Evolutionary conservation across 1,140 invertebrate species (phyloP).

Genomic region (Palaemon carinicauda): DNA sequence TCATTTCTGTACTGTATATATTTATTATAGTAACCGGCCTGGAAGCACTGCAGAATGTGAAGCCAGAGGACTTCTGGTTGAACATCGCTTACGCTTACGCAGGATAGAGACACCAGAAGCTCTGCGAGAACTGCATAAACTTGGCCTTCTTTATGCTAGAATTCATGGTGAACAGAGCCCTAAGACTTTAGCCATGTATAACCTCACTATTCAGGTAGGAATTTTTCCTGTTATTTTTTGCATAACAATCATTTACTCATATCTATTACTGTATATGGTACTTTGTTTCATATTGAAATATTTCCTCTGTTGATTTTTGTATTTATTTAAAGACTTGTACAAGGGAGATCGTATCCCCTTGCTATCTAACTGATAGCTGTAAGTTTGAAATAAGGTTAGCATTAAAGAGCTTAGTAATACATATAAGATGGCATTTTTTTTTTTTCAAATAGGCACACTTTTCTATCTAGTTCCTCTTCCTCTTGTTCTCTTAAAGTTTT

Average conservation of each 20-base stretch:
- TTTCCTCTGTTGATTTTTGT: too few species aligned
- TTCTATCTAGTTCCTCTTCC: too few species aligned
- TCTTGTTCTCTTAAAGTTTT: too few species aligned
- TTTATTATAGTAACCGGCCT: slow-evolving; percentile 26
- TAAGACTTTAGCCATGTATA: slow-evolving; percentile 27
- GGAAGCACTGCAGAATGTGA: slow-evolving; percentile 49
- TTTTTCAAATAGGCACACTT: too few species aligned
- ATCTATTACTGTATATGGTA: background rate
- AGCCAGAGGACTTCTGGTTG: slow-evolving; percentile 27
- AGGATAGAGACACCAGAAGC: slow-evolving; percentile 19
- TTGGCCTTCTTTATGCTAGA: slow-evolving; percentile 32
- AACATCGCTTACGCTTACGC: slow-evolving; percentile 25
- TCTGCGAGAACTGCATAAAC: slow-evolving; percentile 36
- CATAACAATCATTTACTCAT: background rate
- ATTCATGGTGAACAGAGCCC: slow-evolving; percentile 41
- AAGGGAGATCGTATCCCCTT: too few species aligned
- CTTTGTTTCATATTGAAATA: background rate
- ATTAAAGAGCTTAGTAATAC: too few species aligned
- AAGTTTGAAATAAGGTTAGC: too few species aligned
- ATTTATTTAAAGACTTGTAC: too few species aligned
- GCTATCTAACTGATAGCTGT: too few species aligned
- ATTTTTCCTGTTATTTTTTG: background rate
- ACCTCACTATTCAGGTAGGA: slow-evolving; percentile 35
- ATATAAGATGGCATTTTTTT: too few species aligned
- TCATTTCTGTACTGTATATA: background rate